Evolutionary conservation across 2,888 invertebrate genomes (phyloP).

Genomic region (Hypsopygia costalis): DNA sequence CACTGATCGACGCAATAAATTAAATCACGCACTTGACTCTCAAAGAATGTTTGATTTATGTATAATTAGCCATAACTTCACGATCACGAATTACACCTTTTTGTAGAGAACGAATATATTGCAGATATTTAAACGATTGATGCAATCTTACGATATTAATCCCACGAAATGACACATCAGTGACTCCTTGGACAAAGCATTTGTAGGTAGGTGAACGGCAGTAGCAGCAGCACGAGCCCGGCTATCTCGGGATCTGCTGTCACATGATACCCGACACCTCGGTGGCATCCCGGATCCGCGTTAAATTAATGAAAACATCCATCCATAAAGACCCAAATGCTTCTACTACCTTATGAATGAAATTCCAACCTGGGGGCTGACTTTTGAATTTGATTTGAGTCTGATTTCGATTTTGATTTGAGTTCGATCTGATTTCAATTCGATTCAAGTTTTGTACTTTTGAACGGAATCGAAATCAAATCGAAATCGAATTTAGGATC

Average conservation of each 20-base stretch:
- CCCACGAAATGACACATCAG: constrained; percentile 14
- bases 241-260: constrained; percentile 51
- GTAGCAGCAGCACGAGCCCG: constrained; percentile 52
- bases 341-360: constrained; percentile 81
- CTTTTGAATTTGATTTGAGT: no score
- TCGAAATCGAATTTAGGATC: no score
- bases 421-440: no score
- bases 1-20: constrained; percentile 66
- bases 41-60: constrained; percentile 58
- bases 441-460: no score
- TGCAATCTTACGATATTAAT: not conserved
- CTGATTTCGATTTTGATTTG: no score
- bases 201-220: constrained; percentile 55
- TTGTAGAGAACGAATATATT: constrained; percentile 11
- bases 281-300: constrained; percentile 62
- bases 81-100: constrained; percentile 51
- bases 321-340: constrained; percentile 79
- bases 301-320: constrained; percentile 80
- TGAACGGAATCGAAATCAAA: no score
- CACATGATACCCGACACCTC: constrained; percentile 62
- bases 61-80: constrained; percentile 49
- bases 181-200: constrained; percentile 24
- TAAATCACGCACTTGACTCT: constrained; percentile 64
- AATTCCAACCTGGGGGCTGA: constrained; percentile 78
- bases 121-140: not conserved